These are phyloP conservation scores for Chondrosia reniformis DNA, from an alignment of 37 sponge, comb jelly and placozoan species.

Conservation along the genomic window DNA sequence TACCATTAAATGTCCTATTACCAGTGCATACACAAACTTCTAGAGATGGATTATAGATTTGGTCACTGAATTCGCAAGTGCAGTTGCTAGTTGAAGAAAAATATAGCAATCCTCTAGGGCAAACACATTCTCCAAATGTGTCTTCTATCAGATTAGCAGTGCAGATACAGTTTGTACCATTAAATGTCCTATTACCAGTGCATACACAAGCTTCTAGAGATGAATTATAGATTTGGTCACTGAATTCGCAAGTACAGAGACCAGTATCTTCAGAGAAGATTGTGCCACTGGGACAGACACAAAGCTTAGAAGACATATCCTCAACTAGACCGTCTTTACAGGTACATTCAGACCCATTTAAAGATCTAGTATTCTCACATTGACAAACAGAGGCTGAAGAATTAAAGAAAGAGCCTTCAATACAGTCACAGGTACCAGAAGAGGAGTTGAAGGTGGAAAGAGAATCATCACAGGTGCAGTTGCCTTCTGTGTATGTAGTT, in stretches of 20 bases:
- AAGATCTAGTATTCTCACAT: neutral
- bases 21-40: too few species aligned
- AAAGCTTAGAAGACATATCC: neutral
- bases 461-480: neutral
- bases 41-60: too few species aligned
- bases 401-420: neutral
- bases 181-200: neutral
- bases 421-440: conserved; percentile 2
- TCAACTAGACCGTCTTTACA: neutral
- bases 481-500: too few species aligned
- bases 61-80: too few species aligned
- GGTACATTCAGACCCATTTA: conserved; percentile 9
- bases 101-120: too few species aligned
- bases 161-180: too few species aligned
- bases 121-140: too few species aligned
- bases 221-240: neutral
- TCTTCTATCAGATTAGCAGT: too few species aligned
- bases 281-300: neutral
- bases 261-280: neutral
- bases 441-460: neutral
- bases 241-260: neutral
- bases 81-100: too few species aligned
- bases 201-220: conserved; percentile 2
- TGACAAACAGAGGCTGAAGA: neutral
- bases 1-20: too few species aligned